A percentile compares a stretch with the other conserved stretches of the same genome.
phyloP scores from a whole-genome alignment of 2,113 vertebrate species.

The Azemiops feae region DNA sequence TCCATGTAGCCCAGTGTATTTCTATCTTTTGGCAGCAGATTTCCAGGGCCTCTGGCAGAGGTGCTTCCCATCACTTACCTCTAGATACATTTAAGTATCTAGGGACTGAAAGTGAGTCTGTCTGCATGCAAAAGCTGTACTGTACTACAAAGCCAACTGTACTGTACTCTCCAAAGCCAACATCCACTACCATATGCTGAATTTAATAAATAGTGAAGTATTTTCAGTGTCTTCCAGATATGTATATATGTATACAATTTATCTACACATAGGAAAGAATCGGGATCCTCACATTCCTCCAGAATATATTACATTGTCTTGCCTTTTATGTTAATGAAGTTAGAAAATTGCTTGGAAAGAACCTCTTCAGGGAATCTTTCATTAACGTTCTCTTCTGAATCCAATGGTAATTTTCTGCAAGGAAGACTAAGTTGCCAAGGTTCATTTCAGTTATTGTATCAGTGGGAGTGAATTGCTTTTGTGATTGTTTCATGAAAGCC shows the following conservation, averaged over 20 bases:
- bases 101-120: not conserved
- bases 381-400: not conserved
- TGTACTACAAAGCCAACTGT: not conserved
- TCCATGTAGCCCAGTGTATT: not conserved
- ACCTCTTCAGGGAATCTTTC: not conserved
- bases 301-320: not conserved
- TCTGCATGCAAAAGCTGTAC: not conserved
- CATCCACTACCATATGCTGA: not conserved
- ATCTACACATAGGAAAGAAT: not conserved
- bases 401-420: not conserved
- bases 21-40: not conserved
- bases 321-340: not conserved
- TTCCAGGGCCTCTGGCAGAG: not conserved
- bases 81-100: not conserved
- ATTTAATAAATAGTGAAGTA: not conserved
- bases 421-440: rapidly evolving
- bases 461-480: conserved; percentile 17
- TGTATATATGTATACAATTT: not conserved
- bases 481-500: conserved; percentile 27
- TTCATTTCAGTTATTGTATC: conserved; percentile 6
- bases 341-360: not conserved
- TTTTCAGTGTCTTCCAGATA: not conserved
- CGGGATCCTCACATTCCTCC: not conserved
- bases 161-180: not conserved
- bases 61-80: not conserved